Evolutionary conservation across 92 coral and sea anemone genomes (phyloP).

Genomic region (Heteractis magnifica): DNA sequence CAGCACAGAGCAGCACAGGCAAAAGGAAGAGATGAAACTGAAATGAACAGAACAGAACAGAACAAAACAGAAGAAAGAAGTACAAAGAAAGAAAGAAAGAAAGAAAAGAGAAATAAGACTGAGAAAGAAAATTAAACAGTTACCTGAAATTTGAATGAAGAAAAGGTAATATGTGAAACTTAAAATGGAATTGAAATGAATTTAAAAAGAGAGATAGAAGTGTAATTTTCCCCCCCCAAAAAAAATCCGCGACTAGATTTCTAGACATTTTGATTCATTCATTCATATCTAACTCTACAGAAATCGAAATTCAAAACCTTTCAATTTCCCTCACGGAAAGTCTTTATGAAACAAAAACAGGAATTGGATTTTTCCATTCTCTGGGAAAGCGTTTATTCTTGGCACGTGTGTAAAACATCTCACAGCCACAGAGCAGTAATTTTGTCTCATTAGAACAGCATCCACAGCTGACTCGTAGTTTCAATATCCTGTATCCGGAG

Average conservation of each 20-base stretch:
- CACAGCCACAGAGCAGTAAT: not conserved
- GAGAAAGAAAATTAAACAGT: not conserved
- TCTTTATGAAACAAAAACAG: conserved; percentile 1
- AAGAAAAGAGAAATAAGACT: not conserved
- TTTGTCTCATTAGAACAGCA: not conserved
- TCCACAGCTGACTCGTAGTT: not conserved
- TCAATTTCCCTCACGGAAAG: not conserved
- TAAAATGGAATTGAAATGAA: not conserved
- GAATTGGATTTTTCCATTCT: not conserved
- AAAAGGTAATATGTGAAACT: not conserved
- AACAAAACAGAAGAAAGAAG: not conserved
- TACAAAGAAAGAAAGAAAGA: not conserved
- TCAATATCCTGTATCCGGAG: conserved; percentile 8
- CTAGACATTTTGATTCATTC: not conserved
- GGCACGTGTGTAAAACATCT: not conserved
- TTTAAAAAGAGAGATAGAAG: not conserved
- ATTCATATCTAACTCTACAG: not conserved
- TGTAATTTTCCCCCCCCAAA: not conserved
- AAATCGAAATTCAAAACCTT: not conserved
- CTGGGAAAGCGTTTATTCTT: not conserved
- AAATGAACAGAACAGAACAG: not conserved
- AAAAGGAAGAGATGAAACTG: not conserved
- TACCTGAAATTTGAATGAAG: not conserved
- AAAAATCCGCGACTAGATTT: no score
- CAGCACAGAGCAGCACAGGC: not conserved